These are phyloP conservation scores for Gymnoscelis rufifasciata DNA, from an alignment of 2,888 invertebrate species.

Conservation along the genomic window DNA sequence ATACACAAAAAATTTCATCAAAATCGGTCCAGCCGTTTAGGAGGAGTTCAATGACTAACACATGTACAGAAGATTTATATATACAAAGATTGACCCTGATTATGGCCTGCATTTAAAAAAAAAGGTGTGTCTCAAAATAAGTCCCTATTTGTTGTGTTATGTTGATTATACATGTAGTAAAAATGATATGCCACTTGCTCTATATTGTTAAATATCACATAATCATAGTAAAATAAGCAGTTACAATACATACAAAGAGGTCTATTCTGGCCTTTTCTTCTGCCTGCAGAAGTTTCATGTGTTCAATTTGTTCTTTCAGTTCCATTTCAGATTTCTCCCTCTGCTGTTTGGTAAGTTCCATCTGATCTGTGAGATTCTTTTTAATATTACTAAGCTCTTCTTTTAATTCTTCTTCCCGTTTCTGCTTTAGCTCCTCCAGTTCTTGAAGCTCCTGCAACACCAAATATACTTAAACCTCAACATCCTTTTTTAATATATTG, in stretches of 20 bases:
- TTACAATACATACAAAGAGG: conserved; percentile 49
- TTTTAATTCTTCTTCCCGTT: conserved; percentile 56
- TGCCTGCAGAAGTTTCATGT: conserved; percentile 58
- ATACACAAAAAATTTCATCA: too few relatives aligned
- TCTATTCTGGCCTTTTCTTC: conserved; percentile 61
- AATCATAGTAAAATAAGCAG: too few relatives aligned
- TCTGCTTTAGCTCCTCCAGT: conserved; percentile 54
- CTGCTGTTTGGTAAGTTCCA: conserved; percentile 64
- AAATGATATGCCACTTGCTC: background rate
- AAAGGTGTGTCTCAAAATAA: too few relatives aligned
- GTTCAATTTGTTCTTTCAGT: conserved; percentile 51
- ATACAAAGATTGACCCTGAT: too few relatives aligned
- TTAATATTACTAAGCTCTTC: conserved; percentile 56
- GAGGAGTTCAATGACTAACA: too few relatives aligned
- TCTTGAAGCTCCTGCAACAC: conserved; percentile 55
- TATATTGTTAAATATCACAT: background rate
- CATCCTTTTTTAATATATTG: too few relatives aligned
- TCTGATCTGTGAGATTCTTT: conserved; percentile 55
- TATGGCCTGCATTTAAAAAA: too few relatives aligned
- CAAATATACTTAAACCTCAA: too few relatives aligned
- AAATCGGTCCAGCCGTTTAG: too few relatives aligned
- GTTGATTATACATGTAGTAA: too few relatives aligned
- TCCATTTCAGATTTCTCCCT: conserved; percentile 51
- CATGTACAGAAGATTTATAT: too few relatives aligned
- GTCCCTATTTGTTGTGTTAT: too few relatives aligned